Evolutionary conservation across 2,797 vertebrate genomes (phyloP).

Genomic region (Octomys mimax): DNA sequence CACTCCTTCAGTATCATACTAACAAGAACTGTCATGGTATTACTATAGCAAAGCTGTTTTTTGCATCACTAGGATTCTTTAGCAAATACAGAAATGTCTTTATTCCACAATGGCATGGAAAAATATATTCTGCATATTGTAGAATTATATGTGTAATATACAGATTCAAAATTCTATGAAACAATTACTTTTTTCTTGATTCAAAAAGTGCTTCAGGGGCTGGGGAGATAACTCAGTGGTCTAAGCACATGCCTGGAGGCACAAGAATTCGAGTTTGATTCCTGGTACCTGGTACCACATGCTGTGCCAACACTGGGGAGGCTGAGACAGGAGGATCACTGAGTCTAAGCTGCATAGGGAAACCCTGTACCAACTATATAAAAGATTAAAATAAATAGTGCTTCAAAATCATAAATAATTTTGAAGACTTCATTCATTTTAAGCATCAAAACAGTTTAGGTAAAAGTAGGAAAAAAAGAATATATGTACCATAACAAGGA

Average conservation of each 20-base stretch:
- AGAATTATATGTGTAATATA: neutral
- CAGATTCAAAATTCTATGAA: conserved; percentile 7
- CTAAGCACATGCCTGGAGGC: too few relatives aligned
- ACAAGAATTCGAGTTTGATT: too few relatives aligned
- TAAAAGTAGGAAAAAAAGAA: conserved; percentile 13
- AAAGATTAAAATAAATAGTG: neutral
- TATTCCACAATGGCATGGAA: neutral
- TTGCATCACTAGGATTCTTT: conserved; percentile 6
- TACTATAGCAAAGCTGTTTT: neutral
- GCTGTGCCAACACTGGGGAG: too few relatives aligned
- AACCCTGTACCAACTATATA: too few relatives aligned
- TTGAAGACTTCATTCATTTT: conserved; percentile 8
- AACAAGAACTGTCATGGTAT: neutral
- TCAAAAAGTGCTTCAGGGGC: conserved; percentile 2
- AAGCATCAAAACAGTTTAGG: neutral
- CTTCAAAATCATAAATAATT: neutral
- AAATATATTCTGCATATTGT: neutral
- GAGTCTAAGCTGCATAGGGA: too few relatives aligned
- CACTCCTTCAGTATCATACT: neutral
- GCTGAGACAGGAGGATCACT: too few relatives aligned
- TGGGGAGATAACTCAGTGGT: too few relatives aligned
- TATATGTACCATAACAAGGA: neutral
- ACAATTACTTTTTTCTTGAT: neutral
- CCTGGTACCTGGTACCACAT: too few relatives aligned
- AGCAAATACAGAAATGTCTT: neutral